Evolutionary conservation across 2,797 vertebrate genomes (phyloP).

Genomic region (Poeciliopsis infans): DNA sequence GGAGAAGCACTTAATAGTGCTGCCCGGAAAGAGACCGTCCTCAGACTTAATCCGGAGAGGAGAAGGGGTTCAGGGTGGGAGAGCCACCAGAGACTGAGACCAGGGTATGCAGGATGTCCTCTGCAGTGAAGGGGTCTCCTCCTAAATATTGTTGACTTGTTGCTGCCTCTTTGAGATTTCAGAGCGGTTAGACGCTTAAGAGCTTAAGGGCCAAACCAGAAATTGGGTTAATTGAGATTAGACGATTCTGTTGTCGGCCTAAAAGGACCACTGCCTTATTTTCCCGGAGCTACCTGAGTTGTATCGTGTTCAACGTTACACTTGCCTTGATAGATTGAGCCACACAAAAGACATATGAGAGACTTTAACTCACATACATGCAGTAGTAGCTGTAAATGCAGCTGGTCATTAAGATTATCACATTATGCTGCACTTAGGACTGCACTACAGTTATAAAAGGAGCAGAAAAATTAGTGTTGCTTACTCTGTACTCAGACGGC

Average conservation of each 20-base stretch:
- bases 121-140: slow-evolving; percentile 39
- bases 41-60: slow-evolving; percentile 19
- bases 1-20: slow-evolving; percentile 30
- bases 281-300: slow-evolving; percentile 21
- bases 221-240: slow-evolving; percentile 79
- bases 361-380: slow-evolving; percentile 27
- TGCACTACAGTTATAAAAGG: slow-evolving; percentile 34
- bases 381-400: slow-evolving; percentile 30
- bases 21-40: slow-evolving; percentile 38
- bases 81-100: slow-evolving; percentile 29
- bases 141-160: slow-evolving; percentile 63
- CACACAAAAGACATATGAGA: slow-evolving; percentile 5
- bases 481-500: slow-evolving; percentile 26
- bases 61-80: slow-evolving; percentile 36
- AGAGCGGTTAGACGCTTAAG: slow-evolving; percentile 67
- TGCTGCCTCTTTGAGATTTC: slow-evolving; percentile 65
- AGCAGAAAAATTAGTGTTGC: slow-evolving; percentile 40
- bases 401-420: slow-evolving; percentile 44
- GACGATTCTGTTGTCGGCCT: slow-evolving; percentile 37
- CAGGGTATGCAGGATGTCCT: slow-evolving; percentile 34
- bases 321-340: not conserved
- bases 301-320: slow-evolving; percentile 15
- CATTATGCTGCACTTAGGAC: slow-evolving; percentile 58
- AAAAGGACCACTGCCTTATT: slow-evolving; percentile 55
- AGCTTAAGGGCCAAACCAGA: slow-evolving; percentile 71